Evolutionary conservation across 2,797 vertebrate species (phyloP), one percentile per base, ranked within the genome.

Genomic region (Halcyon chelicuti): DNA sequence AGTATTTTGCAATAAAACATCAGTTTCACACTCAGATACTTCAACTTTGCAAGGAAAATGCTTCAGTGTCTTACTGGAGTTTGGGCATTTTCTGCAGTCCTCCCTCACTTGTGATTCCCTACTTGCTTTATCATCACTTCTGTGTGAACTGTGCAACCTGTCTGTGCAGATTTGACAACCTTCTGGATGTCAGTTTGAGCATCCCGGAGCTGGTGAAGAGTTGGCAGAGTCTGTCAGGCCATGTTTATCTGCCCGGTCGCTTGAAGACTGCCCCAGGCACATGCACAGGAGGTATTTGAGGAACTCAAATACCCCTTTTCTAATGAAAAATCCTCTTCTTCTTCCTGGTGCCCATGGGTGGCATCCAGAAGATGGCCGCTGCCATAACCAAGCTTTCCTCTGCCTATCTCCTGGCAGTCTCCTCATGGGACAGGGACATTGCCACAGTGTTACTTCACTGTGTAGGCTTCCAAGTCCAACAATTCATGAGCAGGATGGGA

Each of bases 161-260:
- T 47, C 40, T 0, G 0, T 15, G 18, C 9, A 6, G 77, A 33
- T 51, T 7, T 31, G 52, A 66, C 49, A 37, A 4, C 29, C 26
- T 18, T 14, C 37, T 81, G 37, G 47, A 21, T 37, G 67, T 65
- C 67, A 55, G 49, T 5, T 0, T n/a, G 73, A 57, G 65, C n/a
- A 55, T 22, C 26, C 73, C 33, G 62, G 28, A 25, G 44, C 29
- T 35, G 58, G 8, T 39, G 44, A 86, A 31, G 35, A 29, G 8
- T 17, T 9, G 2, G 49, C 67, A 86, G 61, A 11, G 33, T 23
- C 88, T 58, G 19, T 47, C 58, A 51, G 28, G 20, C 23, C 3
- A 1, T 21, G 21, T 57, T 61, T 57, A 23, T 18, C 49, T 67
- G n/a, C 37, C 31, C 49, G 57, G 9, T 52, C 20, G 16, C 60